Conservation (phyloP, 2,888 invertebrate genomes). For the Apoderus coryli region DNA sequence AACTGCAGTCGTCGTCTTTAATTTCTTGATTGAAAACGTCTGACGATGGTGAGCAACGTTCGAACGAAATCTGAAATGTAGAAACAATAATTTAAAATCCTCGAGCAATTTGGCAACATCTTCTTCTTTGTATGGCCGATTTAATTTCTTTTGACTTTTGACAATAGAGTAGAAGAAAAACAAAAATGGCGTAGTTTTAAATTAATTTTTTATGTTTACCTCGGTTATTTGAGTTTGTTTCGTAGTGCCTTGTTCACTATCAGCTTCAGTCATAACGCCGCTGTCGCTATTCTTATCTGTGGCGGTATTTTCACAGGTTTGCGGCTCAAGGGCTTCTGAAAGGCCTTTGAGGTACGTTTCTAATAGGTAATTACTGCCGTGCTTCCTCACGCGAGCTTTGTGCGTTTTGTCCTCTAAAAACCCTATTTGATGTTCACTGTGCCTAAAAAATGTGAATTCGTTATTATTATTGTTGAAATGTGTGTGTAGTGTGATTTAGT, state of each 20-base stretch:
- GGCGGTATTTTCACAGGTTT: conserved; percentile 29
- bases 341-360: conserved; percentile 58
- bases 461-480: no score
- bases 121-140: conserved; percentile 1
- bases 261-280: conserved; percentile 52
- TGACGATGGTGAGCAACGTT: conserved; percentile 31
- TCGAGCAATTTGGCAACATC: background rate
- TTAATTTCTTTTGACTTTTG: conserved; percentile 2
- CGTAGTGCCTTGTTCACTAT: conserved; percentile 36
- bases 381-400: conserved; percentile 53
- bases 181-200: no score
- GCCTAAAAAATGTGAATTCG: conserved; percentile 28
- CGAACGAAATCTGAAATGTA: conserved; percentile 24
- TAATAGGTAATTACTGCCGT: conserved; percentile 65
- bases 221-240: no score
- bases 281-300: conserved; percentile 56
- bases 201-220: no score
- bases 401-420: conserved; percentile 66
- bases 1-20: conserved; percentile 30
- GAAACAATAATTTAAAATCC: background rate
- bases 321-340: conserved; percentile 34
- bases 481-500: no score
- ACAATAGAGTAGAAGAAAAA: no score
- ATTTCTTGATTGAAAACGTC: conserved; percentile 29
- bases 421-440: conserved; percentile 58